Base-by-base conservation (phyloP, 2,888 invertebrate genomes). In the Monopis laevigella region DNA sequence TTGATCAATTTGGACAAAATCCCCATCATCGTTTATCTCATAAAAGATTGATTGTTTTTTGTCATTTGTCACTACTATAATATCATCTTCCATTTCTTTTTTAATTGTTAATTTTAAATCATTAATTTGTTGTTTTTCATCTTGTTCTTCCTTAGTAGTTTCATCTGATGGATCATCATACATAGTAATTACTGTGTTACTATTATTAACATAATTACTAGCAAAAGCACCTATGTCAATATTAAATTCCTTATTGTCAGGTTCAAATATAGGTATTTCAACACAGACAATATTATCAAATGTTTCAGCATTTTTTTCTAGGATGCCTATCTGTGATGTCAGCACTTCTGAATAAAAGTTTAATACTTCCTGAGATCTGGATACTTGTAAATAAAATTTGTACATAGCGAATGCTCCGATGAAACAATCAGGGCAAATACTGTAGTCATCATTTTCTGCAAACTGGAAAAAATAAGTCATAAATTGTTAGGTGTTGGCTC, bases 361-460 rank as follows among this genome's bases (percentile, higher is more conserved):
- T 0, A 77, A 50, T 2, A 73, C 53, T 45, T 67, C 62, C 38
- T 68, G 53, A 42, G 59, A 70, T 1, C 54, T 47, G 48, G 60
- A 61, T 0, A 61, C 50, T 39, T 57, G 49, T 4, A 62, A 46
- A 43, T 60, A 66, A 45, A 80, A 77, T 42, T 71, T 68, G 42
- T 72, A 71, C 2, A 71, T 66, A 28, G 52, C 46, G 1, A 62
- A 62, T 3, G 75, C 70, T 12, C 52, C 48, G 14, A 51, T 48
- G 32, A 73, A 72, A 43, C 78, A 80, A 19, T 62, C 53, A 0
- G 59, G 44, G 41, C 78, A 80, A 1, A 72, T 55, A 51, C 59
- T 68, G 47, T 56, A 66, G 26, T 64, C 52, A 7, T 65, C 68
- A 5, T 47, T 40, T 2, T 50, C 48, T 42, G 53, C 42, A 46